These are phyloP conservation scores for Theonella swinhoei DNA, from an alignment of 37 sponge, comb jelly and placozoan genomes.

Conservation along the genomic window DNA sequence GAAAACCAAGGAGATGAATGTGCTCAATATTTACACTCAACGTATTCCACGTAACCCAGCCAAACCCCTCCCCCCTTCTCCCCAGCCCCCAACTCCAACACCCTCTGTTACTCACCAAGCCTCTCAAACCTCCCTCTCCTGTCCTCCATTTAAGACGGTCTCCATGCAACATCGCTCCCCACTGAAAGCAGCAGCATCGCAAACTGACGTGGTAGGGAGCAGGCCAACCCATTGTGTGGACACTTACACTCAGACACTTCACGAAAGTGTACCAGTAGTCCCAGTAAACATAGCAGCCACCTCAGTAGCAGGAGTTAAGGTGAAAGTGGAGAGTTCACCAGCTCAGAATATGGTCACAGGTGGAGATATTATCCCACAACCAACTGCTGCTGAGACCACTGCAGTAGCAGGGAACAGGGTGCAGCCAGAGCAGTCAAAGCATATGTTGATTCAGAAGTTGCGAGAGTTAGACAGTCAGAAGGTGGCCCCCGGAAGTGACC, in stretches of 20 bases:
- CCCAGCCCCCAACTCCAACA: not conserved
- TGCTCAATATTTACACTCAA: conserved; percentile 78
- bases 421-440: conserved; percentile 24
- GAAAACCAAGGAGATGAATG: conserved; percentile 69
- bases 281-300: not conserved
- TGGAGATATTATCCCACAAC: not conserved
- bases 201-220: not conserved
- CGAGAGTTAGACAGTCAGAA: not conserved
- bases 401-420: too few relatives aligned
- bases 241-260: not conserved
- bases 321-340: not conserved
- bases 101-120: not conserved
- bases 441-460: conserved; percentile 16
- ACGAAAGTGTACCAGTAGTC: not conserved
- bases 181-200: not conserved
- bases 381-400: not conserved
- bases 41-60: conserved; percentile 40
- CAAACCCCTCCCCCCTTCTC: not conserved
- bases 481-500: conserved; percentile 2
- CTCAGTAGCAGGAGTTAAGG: not conserved
- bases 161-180: conserved; percentile 4
- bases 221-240: not conserved
- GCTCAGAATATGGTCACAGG: not conserved
- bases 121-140: conserved; percentile 25
- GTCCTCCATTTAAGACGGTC: conserved; percentile 7